Percentiles rank a stretch among this genome's conserved stretches.
Evolutionary conservation across 2,888 invertebrate genomes (phyloP).

Genomic region (Portevinia maculata): DNA sequence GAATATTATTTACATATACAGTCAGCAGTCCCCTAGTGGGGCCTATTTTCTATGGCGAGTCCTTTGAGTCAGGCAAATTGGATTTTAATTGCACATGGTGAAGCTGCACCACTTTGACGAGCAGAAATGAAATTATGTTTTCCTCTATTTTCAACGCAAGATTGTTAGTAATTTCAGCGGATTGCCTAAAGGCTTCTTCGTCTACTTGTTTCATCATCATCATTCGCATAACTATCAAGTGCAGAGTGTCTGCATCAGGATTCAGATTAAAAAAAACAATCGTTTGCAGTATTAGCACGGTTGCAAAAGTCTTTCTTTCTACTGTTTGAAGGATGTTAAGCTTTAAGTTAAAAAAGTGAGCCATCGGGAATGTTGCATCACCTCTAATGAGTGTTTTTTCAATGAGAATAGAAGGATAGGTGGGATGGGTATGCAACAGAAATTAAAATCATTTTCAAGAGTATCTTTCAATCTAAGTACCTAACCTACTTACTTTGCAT

Average conservation of each 20-base stretch:
- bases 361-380: slow-evolving; percentile 13
- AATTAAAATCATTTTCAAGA: not conserved
- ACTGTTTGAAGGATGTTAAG: not conserved
- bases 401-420: not conserved
- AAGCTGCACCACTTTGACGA: slow-evolving; percentile 37
- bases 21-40: slow-evolving; percentile 2
- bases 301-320: not conserved
- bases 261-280: not conserved
- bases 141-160: slow-evolving; percentile 5
- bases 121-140: slow-evolving; percentile 18
- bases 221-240: not conserved
- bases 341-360: not conserved
- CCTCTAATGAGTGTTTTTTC: not conserved
- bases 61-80: slow-evolving; percentile 29
- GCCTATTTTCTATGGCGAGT: slow-evolving; percentile 2
- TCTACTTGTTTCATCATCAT: not conserved
- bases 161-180: slow-evolving; percentile 15
- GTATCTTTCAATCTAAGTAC: not conserved
- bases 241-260: not conserved
- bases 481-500: too few relatives aligned
- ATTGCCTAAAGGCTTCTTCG: slow-evolving; percentile 8
- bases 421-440: not conserved
- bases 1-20: not conserved
- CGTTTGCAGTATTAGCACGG: not conserved
- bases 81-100: slow-evolving; percentile 44